Base-by-base conservation (phyloP, 2,797 vertebrate species). In the Peromyscus attwateri region DNA sequence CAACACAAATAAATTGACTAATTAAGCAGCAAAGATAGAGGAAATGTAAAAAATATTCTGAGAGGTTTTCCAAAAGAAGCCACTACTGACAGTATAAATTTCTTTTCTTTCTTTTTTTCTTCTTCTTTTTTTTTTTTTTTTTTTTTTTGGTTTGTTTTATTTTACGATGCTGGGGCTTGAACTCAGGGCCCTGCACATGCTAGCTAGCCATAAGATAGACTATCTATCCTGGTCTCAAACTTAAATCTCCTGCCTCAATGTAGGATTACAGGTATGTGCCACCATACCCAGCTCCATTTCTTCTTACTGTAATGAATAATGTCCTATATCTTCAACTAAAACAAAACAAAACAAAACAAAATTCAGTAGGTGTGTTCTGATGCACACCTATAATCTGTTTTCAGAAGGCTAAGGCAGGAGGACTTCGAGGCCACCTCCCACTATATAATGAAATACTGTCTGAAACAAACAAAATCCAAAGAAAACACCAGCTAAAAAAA, bases 11-110 rank as follows among this genome's bases (percentile, higher is more conserved):
- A 46, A 85, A 8, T 2, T 85, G 62, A 85, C 68, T 49, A 49
- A 6, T 84, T 66, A 31, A 52, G 40, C 23, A 70, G 83, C 19
- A 85, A 70, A 95, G n/a, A 11, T 23, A 19, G 66, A 92, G 19
- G 89, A 92, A 97, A 70, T 75, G 40, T 46, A 80, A 87, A 82
- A 77, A 77, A 62, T 60, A 37, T 55, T 87, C 19, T 80, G 34
- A 90, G 82, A 16, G 31, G 14, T 87, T 31, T 68, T 95, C 55
- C 68, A 94, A 68, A 46, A 19, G 23, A 87, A 96, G 34, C 62
- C 64, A 94, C 19, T 89, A 90, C 19, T 81, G 84, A n/a, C 37
- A 66, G 83, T 19, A 34, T 70, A 9, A 34, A 80, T 66, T 92
- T 76, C 23, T 82, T 71, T 68, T 57, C 52, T 52, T 11, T 49